These are phyloP conservation scores for Aythya baeri DNA, from an alignment of 2,113 vertebrate species.

Conservation along the genomic window DNA sequence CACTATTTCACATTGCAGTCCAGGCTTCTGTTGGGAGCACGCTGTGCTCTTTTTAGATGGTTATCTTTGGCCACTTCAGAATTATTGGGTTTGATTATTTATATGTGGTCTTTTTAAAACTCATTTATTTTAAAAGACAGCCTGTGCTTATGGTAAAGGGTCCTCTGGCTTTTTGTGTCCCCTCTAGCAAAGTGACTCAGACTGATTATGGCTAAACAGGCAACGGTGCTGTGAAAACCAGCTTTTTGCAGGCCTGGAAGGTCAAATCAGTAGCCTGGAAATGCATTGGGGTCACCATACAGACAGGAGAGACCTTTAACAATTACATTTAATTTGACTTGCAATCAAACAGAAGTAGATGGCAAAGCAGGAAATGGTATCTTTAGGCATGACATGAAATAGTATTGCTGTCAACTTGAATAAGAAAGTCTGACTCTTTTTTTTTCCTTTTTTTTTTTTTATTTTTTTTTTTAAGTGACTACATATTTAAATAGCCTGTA, in stretches of 20 bases:
- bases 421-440: slow-evolving; percentile 21
- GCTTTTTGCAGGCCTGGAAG: slow-evolving; percentile 30
- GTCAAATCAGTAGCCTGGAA: slow-evolving; percentile 61
- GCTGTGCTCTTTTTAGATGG: background rate
- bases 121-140: background rate
- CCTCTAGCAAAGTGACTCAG: slow-evolving; percentile 16
- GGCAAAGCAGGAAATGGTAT: slow-evolving; percentile 67
- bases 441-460: background rate
- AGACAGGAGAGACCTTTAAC: background rate
- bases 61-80: background rate
- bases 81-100: slow-evolving; percentile 12
- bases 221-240: slow-evolving; percentile 3
- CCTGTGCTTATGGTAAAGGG: background rate
- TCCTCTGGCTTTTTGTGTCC: slow-evolving; percentile 42
- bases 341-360: slow-evolving; percentile 55
- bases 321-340: slow-evolving; percentile 56
- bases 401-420: slow-evolving; percentile 57
- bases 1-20: background rate
- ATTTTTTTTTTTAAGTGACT: background rate
- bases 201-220: slow-evolving; percentile 11
- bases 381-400: slow-evolving; percentile 64
- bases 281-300: slow-evolving; percentile 15
- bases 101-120: background rate
- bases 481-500: slow-evolving; percentile 9
- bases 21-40: background rate